These are phyloP conservation scores for Coccyzus lansbergi DNA, from an alignment of 2,797 vertebrate genomes.

Conservation along the genomic window DNA sequence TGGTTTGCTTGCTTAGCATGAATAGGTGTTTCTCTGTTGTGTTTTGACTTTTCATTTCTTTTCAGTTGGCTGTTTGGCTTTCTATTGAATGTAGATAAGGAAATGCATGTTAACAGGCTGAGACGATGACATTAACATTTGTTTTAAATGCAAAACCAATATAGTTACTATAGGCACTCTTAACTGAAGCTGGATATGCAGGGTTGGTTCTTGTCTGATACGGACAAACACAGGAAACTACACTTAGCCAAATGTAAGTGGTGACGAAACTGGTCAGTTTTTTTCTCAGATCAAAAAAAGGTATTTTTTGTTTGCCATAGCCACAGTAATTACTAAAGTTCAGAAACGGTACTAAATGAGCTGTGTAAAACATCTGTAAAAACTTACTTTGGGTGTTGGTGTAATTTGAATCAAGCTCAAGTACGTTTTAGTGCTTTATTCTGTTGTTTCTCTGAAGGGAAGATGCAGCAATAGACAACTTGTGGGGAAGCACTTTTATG, in stretches of 20 bases:
- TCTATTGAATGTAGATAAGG: background rate
- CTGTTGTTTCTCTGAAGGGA: background rate
- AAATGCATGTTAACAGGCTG: background rate
- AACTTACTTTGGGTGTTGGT: background rate
- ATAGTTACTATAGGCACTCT: background rate
- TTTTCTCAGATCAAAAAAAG: background rate
- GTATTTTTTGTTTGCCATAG: rapidly evolving
- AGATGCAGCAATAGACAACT: background rate
- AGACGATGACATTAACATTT: background rate
- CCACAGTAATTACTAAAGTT: background rate
- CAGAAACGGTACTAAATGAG: background rate
- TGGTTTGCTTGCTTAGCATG: background rate
- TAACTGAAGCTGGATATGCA: background rate
- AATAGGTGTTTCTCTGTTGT: background rate
- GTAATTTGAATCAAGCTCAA: background rate
- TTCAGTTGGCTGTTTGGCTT: background rate
- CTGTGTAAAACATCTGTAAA: background rate
- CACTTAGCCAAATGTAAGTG: background rate
- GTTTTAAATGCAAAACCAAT: background rate
- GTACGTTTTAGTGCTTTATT: background rate
- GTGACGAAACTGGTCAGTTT: background rate
- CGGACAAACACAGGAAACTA: background rate
- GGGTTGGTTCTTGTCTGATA: background rate
- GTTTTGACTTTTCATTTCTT: background rate
- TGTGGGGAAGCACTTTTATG: background rate